Evolutionary conservation across 2,797 vertebrate genomes (phyloP).

Genomic region (Coregonus ussuriensis): DNA sequence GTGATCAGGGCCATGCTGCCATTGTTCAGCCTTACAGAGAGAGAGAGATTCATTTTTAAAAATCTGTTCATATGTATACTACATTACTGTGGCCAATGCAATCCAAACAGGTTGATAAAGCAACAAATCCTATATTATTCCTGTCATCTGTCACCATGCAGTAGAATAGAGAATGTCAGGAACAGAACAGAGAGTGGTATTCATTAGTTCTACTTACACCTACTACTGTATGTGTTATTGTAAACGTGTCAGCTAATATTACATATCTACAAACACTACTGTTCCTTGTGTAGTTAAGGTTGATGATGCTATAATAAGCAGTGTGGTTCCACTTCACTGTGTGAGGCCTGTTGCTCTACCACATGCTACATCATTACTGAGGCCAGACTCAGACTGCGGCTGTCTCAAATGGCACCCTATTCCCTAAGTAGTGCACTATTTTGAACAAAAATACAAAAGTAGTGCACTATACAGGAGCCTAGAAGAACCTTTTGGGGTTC

Average conservation of each 20-base stretch:
- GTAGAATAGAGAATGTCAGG: background rate
- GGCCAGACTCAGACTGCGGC: too few relatives aligned
- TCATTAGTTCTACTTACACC: background rate
- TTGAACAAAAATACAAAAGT: too few relatives aligned
- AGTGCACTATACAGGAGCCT: too few relatives aligned
- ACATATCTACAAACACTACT: background rate
- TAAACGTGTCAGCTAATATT: background rate
- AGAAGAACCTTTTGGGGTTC: too few relatives aligned
- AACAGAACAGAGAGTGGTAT: background rate
- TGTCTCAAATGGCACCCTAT: too few relatives aligned
- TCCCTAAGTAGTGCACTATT: too few relatives aligned
- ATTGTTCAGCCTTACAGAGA: slow-evolving; percentile 83
- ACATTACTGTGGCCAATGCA: background rate
- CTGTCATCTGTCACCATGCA: background rate
- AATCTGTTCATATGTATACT: background rate
- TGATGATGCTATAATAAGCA: background rate
- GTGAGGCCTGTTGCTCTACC: background rate
- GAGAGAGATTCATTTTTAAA: too few relatives aligned
- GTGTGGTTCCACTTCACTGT: background rate
- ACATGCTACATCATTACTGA: too few relatives aligned
- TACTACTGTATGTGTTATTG: background rate
- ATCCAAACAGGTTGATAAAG: too few relatives aligned
- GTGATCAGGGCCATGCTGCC: slow-evolving; percentile 87
- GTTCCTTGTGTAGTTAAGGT: background rate
- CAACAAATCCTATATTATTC: background rate